Percentiles rank a stretch among this genome's conserved stretches.
Evolutionary conservation across 23 tunicate genomes (phyloP).

Genomic region (Ascidia mentula): DNA sequence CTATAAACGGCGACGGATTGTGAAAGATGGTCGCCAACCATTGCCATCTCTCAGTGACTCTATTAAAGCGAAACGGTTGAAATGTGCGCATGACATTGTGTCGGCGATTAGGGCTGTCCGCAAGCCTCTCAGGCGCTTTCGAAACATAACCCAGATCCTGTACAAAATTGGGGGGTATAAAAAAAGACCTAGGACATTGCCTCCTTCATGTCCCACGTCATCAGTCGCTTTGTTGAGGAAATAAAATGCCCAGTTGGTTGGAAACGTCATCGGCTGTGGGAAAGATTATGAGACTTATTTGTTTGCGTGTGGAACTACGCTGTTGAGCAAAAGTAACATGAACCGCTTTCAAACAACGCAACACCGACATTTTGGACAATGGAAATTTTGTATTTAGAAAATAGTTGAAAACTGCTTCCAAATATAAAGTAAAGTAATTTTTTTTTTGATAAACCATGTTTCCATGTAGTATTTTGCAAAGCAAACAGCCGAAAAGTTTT

Average conservation of each 20-base stretch:
- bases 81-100: background rate
- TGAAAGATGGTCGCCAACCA: background rate
- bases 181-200: conserved; percentile 8
- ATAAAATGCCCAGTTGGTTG: background rate
- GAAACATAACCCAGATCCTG: no score
- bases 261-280: conserved; percentile 4
- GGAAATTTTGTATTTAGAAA: no score
- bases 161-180: background rate
- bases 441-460: no score
- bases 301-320: conserved; percentile 1
- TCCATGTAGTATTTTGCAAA: no score
- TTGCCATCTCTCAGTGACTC: background rate
- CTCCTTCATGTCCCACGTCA: background rate
- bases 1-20: background rate
- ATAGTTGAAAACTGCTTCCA: no score
- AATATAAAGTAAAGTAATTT: no score
- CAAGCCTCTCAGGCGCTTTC: no score
- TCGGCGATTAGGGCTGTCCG: background rate
- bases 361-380: no score
- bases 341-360: background rate
- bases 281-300: background rate
- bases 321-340: background rate
- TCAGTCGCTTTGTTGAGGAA: background rate
- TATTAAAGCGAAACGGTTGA: background rate
- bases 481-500: no score